These are phyloP conservation scores for Azorinus chamasolen DNA, from an alignment of 2,888 invertebrate species.

Conservation along the genomic window DNA sequence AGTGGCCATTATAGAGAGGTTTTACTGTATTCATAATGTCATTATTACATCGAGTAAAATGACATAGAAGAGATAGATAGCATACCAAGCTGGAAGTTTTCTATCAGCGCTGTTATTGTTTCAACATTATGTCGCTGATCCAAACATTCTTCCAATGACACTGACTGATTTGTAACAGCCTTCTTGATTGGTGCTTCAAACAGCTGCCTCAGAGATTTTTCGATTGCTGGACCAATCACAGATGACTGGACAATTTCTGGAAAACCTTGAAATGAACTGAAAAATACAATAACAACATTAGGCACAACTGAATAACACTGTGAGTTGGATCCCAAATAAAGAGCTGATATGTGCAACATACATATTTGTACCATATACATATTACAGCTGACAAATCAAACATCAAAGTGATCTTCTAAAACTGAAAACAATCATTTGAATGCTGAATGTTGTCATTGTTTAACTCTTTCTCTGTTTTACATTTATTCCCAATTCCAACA, in stretches of 20 bases:
- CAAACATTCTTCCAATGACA: slow-evolving; percentile 18
- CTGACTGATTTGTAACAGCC: not conserved
- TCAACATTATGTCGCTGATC: slow-evolving; percentile 66
- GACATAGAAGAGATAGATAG: not conserved
- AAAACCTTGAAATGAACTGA: slow-evolving; percentile 63
- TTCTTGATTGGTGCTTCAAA: not conserved
- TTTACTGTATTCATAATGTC: too few species aligned
- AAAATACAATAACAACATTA: slow-evolving; percentile 15
- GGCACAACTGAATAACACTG: not conserved
- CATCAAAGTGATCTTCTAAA: too few species aligned
- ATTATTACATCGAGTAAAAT: too few species aligned
- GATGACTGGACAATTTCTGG: slow-evolving; percentile 17
- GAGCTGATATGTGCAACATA: too few species aligned
- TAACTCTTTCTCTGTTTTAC: too few species aligned
- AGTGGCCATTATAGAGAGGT: too few species aligned
- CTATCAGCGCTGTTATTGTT: slow-evolving; percentile 71
- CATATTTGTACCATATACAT: too few species aligned
- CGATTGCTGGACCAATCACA: slow-evolving; percentile 30
- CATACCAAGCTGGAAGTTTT: slow-evolving; percentile 77
- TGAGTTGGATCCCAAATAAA: not conserved
- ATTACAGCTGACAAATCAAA: too few species aligned
- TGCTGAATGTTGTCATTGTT: too few species aligned
- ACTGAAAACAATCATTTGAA: too few species aligned
- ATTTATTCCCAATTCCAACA: too few species aligned
- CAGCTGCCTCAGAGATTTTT: slow-evolving; percentile 12